Base-by-base conservation (phyloP, 1,140 invertebrate species). In the Drosophila baimaii region DNA sequence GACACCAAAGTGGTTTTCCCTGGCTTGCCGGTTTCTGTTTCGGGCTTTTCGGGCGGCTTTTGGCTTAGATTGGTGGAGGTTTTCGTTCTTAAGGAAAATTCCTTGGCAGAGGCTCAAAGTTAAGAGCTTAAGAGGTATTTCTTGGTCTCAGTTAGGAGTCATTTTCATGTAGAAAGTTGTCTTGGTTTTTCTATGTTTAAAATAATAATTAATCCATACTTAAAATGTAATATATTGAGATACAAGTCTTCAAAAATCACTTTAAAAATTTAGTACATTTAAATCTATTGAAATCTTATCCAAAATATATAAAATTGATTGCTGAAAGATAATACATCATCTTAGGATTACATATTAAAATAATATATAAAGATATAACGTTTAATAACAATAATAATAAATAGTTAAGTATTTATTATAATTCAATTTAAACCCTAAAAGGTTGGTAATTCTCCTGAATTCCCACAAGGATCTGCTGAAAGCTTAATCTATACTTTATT, bases 11-110 rank as follows among this genome's bases (percentile, higher is more conserved):
- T 52, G 68, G 43, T 55, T 39, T 35, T 27, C 5, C n/a, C 8
- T 6, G 51, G 13, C 4, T 52, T 35, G 13, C 51, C 19, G 47
- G 29, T 35, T 37, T 33, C 46, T 8, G 63, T 8, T 58, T 65
- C 5, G n/a, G n/a, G 39, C n/a, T 57, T 63, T 58, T 58, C 19
- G 7, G 39, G 23, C 25, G 44, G 33, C 3, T 15, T 27, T 54
- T 5, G 21, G 29, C n/a, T 59, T 27, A 27, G 43, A 23, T 8
- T 8, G 39, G 47, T 37, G 39, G 66, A 47, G 64, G 65, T 21
- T 69, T 39, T 37, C 2, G 7, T 19, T 17, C 29, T 55, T 39
- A 21, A 29, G 8, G 27, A 10, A 64, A 61, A 41, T 63, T 31
- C 55, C 35, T 41, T 19, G 33, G n/a, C 21, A 12, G 33, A 23